Conservation (phyloP, 2,797 vertebrate genomes). For the Xiphophorus birchmanni region DNA sequence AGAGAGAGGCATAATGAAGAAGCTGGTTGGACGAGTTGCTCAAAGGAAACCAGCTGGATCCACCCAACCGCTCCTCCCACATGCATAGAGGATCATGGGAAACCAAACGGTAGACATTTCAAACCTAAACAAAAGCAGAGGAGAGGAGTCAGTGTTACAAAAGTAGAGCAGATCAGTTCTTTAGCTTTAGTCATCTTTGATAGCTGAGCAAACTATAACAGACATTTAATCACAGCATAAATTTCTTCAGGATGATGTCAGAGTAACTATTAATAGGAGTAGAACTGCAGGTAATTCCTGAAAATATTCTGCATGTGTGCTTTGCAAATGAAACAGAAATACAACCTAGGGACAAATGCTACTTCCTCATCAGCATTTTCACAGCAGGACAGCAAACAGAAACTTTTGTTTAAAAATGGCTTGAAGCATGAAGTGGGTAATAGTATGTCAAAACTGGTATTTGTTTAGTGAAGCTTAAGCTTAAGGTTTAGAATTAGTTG, state of each 20-base stretch:
- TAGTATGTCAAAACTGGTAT: not conserved
- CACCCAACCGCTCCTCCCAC: constrained; percentile 1
- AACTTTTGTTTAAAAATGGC: not conserved
- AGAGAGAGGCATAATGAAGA: constrained; percentile 12
- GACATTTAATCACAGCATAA: not conserved
- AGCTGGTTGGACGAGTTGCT: constrained; percentile 10
- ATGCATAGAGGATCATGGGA: constrained; percentile 45
- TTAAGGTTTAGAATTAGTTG: not conserved
- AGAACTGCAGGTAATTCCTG: not conserved
- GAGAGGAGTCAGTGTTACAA: not conserved
- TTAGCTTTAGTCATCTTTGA: not conserved
- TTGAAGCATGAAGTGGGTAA: too few relatives aligned
- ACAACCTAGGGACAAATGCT: not conserved
- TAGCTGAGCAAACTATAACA: not conserved
- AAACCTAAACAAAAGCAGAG: constrained; percentile 1
- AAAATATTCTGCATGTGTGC: not conserved
- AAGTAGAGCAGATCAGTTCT: not conserved
- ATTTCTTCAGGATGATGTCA: not conserved
- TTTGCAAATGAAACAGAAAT: not conserved
- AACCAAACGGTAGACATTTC: constrained; percentile 23
- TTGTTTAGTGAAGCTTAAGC: not conserved
- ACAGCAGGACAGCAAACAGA: not conserved
- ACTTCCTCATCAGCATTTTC: not conserved
- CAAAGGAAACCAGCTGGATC: constrained; percentile 25
- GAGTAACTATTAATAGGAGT: not conserved